Evolutionary conservation across 2,797 vertebrate genomes (phyloP).

Genomic region (Rhinoraja longicauda): DNA sequence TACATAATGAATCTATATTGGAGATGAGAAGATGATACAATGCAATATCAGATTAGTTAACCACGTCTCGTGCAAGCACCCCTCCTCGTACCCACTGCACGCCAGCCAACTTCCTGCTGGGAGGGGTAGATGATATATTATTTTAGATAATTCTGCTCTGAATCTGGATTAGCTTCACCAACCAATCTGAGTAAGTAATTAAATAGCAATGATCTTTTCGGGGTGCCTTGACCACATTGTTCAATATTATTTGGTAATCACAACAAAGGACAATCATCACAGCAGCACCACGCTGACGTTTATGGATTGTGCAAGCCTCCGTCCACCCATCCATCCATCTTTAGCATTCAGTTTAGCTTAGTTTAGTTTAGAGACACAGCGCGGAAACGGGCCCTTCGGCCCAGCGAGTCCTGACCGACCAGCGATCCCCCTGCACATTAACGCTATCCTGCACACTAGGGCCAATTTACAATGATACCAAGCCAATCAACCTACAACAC

Average conservation of each 20-base stretch:
- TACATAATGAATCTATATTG: not conserved
- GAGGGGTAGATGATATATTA: not conserved
- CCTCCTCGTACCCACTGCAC: not conserved
- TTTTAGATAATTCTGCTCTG: not conserved
- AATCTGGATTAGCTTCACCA: not conserved
- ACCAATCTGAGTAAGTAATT: not conserved
- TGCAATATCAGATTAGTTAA: conserved; percentile 13
- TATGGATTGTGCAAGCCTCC: not conserved
- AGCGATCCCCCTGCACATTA: too few species aligned
- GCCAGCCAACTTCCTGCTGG: not conserved
- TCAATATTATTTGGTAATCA: not conserved
- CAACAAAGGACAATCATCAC: not conserved
- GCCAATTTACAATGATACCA: too few species aligned
- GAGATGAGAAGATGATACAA: not conserved
- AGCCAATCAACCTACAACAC: too few species aligned
- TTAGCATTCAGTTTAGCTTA: too few species aligned
- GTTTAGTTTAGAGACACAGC: too few species aligned
- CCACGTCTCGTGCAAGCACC: not conserved
- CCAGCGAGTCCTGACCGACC: too few species aligned
- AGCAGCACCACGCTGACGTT: not conserved
- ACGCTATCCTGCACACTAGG: too few species aligned
- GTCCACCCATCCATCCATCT: not conserved
- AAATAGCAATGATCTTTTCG: not conserved
- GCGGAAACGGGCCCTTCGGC: too few species aligned
- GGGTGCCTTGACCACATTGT: not conserved